Base-by-base conservation (phyloP, 2,888 invertebrate species). In the Baronia brevicornis region DNA sequence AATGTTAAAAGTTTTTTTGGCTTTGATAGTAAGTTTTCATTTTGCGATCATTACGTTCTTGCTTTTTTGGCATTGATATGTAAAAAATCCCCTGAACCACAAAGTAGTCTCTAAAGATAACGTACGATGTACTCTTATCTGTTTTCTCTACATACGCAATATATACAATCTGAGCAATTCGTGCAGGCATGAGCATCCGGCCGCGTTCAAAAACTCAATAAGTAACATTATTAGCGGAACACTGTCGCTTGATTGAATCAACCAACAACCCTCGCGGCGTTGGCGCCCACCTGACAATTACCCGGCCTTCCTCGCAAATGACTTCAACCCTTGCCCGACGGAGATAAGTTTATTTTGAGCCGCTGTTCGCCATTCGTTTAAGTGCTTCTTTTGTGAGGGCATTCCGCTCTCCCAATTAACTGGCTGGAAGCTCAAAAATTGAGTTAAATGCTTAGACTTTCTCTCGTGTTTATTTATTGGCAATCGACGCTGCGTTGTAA, bases 281-380 rank as follows among this genome's bases (percentile, higher is more conserved):
- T 45, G 53, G 56, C 66, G 50, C 68, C 61, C 67, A 72, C 77
- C 75, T 73, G 64, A 65, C 65, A 72, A 73, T 75, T 73, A 74
- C 66, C 60, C 53, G 57, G 48, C 66, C 64, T 62, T 64, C 63
- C 67, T 66, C 62, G 59, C 59, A 68, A 69, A 74, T 74, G 51
- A 75, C 72, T 79, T 71, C 75, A 84, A 82, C 82, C 82, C 82
- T 80, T 82, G 75, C 80, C 77, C 71, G 65, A 38, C 57, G 46
- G 60, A 79, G 82, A 82, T 82, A 84, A 80, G 82, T 84, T 82
- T 84, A 80, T 84, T 82, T 82, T 79, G 77, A 82, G 77, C 80
- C 71, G 59, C 57, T 64, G 63, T 71, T 69, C 59, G 62, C 60
- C 64, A 60, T 73, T 67, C 64, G 56, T 75, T 75, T 78, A 78